Percentiles rank a stretch among this genome's conserved stretches.
Conservation (phyloP, 1,140 invertebrate genomes). For the Himalopsyche phryganea region DNA sequence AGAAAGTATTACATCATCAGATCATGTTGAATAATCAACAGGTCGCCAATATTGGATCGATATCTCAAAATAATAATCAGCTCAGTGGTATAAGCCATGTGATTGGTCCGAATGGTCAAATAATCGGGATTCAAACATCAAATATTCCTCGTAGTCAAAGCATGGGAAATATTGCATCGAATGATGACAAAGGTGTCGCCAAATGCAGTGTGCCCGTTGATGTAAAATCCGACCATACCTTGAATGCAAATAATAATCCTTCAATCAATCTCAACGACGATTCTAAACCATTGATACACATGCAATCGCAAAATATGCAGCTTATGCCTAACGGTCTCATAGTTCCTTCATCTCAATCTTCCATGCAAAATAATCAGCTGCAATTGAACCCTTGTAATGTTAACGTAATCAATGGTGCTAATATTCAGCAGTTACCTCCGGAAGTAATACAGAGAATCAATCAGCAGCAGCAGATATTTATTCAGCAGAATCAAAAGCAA, state of each 20-base stretch:
- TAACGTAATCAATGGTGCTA: conserved; percentile 37
- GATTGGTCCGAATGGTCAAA: conserved; percentile 54
- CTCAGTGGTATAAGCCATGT: conserved; percentile 41
- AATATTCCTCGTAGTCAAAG: conserved; percentile 39
- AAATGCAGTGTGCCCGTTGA: not conserved
- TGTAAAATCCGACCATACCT: conserved; percentile 4
- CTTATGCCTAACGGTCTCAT: conserved; percentile 19
- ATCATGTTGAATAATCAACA: conserved; percentile 24
- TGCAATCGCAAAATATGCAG: conserved; percentile 16
- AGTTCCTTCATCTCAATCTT: conserved; percentile 26
- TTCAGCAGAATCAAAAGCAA: conserved; percentile 54
- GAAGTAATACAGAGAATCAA: conserved; percentile 58
- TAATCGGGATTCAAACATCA: conserved; percentile 53
- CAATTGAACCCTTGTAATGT: conserved; percentile 43
- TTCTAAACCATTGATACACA: conserved; percentile 3
- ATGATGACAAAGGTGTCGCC: conserved; percentile 6
- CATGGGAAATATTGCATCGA: conserved; percentile 20
- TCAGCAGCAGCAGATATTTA: conserved; percentile 57
- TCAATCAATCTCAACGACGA: not conserved
- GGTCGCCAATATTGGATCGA: conserved; percentile 3
- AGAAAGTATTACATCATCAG: conserved; percentile 23
- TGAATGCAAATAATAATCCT: conserved; percentile 12
- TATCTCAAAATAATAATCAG: conserved; percentile 5
- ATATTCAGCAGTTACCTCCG: conserved; percentile 45
- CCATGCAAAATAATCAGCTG: conserved; percentile 44